Conservation (phyloP, 2,797 vertebrate species). For the Myotis vivesi region DNA sequence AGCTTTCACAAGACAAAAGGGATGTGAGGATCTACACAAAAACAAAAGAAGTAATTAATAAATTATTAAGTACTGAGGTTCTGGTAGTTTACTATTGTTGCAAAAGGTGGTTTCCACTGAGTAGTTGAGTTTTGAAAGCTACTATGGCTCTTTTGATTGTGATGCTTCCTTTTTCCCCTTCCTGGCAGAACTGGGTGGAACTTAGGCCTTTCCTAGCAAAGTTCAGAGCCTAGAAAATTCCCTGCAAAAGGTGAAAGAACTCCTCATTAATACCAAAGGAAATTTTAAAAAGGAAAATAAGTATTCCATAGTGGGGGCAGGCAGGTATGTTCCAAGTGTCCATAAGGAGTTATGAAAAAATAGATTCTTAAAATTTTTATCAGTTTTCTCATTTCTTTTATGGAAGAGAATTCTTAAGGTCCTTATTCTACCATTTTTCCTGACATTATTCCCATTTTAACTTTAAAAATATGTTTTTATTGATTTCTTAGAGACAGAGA, state of each 20-base stretch:
- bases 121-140: background rate
- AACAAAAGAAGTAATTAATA: background rate
- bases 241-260: background rate
- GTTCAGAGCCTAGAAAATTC: background rate
- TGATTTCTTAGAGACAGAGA: too few relatives aligned
- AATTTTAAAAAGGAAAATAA: background rate
- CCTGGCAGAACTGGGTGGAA: background rate
- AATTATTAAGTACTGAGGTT: background rate
- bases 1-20: background rate
- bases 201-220: background rate
- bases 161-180: background rate
- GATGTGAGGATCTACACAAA: background rate
- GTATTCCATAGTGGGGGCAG: rapidly evolving
- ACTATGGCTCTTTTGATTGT: background rate
- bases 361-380: background rate
- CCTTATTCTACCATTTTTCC: background rate
- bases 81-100: background rate
- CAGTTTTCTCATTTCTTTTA: background rate
- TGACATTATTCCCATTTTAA: background rate
- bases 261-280: background rate
- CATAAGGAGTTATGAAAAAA: background rate
- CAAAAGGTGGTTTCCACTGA: background rate
- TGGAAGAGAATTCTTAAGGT: background rate
- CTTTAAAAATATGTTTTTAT: too few relatives aligned
- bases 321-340: background rate